Percentiles rank a stretch among this genome's conserved stretches.
Evolutionary conservation across 2,113 vertebrate species (phyloP).

Genomic region (Atherinomorus stipes): DNA sequence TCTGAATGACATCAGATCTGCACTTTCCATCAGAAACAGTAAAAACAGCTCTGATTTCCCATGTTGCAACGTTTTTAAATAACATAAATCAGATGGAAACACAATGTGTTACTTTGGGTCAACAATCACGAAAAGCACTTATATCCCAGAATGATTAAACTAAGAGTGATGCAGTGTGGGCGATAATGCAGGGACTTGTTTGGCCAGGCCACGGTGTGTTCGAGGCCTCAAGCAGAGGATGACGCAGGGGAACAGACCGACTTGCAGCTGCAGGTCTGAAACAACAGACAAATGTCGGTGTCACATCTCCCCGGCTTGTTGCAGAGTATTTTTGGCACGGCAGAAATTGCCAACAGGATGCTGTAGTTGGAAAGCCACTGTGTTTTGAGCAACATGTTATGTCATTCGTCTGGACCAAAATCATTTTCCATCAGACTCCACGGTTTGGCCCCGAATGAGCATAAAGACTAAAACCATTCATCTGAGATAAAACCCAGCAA

Average conservation of each 20-base stretch:
- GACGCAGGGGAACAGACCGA: slow-evolving; percentile 26
- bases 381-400: slow-evolving; percentile 25
- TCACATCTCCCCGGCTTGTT: not conserved
- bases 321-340: slow-evolving; percentile 26
- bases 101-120: not conserved
- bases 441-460: not conserved
- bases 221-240: not conserved
- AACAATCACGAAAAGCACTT: not conserved
- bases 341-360: slow-evolving; percentile 20
- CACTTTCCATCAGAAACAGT: no score
- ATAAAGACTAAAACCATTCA: not conserved
- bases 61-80: no score
- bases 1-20: no score
- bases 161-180: not conserved
- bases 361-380: not conserved
- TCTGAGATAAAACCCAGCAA: not conserved
- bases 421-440: not conserved
- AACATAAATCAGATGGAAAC: no score
- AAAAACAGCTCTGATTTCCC: no score
- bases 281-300: slow-evolving; percentile 7
- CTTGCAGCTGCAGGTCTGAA: not conserved
- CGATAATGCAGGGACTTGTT: slow-evolving; percentile 1
- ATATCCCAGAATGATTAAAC: not conserved
- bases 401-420: slow-evolving; percentile 24
- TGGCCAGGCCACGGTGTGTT: not conserved